Base-by-base conservation (phyloP, 2,888 invertebrate species). In the Drosophila putrida region DNA sequence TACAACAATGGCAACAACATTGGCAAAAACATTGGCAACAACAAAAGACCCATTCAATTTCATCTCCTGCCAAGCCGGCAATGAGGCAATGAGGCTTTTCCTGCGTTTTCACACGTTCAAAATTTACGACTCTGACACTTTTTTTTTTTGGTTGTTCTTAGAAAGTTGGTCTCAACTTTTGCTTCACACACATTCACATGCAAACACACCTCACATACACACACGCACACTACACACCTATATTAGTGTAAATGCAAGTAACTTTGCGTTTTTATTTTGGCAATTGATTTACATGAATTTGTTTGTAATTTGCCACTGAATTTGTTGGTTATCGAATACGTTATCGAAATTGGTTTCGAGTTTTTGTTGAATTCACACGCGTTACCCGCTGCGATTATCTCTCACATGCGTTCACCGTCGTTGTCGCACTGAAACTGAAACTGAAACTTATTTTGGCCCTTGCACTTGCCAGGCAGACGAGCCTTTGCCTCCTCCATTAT, bases 101-200 rank as follows among this genome's bases (percentile, higher is more conserved):
- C 83, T 83, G 84, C 83, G 78, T 82, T 87, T 83, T 83, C 83
- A 83, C 83, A 83, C 83, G 87, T 87, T 87, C 77, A 75, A 84
- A 83, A 83, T 83, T 87, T 83, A 83, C 85, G 82, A 87, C 88
- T 71, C 51, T 71, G 71, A 47, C 61, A 59, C 62, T 72, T 75
- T 75, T 53, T 67, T 62, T 80, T 55, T 53, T 67, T 62, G 60
- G 49, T 61, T 53, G 61, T 39, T 50, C 51, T 41, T 13, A 44
- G 55, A 47, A 62, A 58, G 62, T 78, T 72, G 51, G 11, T 57
- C 51, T 61, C 43, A 60, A 55, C 68, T 75, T 66, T 72, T 50
- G 20, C 59, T 63, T 59, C 36, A 46, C 59, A 61, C 69, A 51
- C 70, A 41, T 44, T 38, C 69, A 49, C 49, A 61, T 53, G 54